Conservation (phyloP, 2,113 vertebrate species). For the Myotis brandtii region DNA sequence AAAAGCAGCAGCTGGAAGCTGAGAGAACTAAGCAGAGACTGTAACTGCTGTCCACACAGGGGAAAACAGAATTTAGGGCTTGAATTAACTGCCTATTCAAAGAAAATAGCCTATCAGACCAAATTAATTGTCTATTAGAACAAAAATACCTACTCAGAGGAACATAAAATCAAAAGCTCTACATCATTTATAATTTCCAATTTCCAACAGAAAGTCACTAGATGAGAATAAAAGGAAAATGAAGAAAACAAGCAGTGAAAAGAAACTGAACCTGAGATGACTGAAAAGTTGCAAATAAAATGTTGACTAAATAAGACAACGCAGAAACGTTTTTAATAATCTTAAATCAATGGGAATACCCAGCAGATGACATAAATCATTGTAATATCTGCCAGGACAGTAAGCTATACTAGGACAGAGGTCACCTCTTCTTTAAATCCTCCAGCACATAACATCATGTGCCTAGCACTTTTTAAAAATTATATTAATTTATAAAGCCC, state of each 20-base stretch:
- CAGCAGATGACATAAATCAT: neutral
- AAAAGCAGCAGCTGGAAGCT: neutral
- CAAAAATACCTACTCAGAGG: neutral
- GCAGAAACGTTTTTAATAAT: neutral
- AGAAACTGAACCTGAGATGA: conserved; percentile 9
- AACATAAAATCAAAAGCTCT: conserved; percentile 18
- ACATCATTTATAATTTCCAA: neutral
- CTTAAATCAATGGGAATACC: neutral
- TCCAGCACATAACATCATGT: neutral
- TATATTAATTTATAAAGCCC: neutral
- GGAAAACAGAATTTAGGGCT: neutral
- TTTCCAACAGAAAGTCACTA: conserved; percentile 7
- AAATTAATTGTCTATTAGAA: neutral
- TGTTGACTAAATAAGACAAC: neutral
- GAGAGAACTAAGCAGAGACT: neutral
- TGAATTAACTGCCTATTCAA: neutral
- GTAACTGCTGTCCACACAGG: neutral
- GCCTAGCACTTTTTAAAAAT: neutral
- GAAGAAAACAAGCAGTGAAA: neutral
- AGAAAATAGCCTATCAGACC: neutral
- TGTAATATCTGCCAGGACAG: neutral
- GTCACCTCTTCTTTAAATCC: neutral
- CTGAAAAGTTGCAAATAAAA: conserved; percentile 17
- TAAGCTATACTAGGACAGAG: neutral
- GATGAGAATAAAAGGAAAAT: conserved; percentile 22